Conservation (phyloP, 2,888 invertebrate species). For the Pedicia rivosa region DNA sequence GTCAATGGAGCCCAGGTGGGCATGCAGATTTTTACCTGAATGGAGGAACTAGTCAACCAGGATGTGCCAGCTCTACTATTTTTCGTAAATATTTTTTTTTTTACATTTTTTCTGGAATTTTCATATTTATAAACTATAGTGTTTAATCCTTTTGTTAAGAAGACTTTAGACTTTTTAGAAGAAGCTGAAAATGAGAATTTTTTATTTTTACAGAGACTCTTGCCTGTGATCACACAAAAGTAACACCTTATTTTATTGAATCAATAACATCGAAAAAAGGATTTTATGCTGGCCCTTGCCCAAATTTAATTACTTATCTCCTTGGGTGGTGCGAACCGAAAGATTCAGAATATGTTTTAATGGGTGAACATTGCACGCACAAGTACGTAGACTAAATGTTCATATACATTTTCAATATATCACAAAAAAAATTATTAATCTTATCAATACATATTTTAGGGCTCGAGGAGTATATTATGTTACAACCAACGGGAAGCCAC, state of each 20-base stretch:
- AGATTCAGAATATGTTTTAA: constrained; percentile 62
- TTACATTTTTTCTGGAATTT: neutral
- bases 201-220: constrained; percentile 48
- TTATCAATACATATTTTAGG: constrained; percentile 31
- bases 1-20: constrained; percentile 79
- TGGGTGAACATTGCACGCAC: constrained; percentile 69
- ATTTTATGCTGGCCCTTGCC: constrained; percentile 75
- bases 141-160: constrained; percentile 7
- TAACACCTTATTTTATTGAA: constrained; percentile 80
- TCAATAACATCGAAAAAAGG: constrained; percentile 65
- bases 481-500: constrained; percentile 68
- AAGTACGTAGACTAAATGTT: constrained; percentile 41
- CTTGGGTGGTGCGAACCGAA: constrained; percentile 71
- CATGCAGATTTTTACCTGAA: constrained; percentile 83
- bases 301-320: constrained; percentile 65
- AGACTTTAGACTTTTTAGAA: constrained; percentile 12
- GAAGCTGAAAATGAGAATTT: no score
- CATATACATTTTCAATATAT: no score
- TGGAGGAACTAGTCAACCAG: constrained; percentile 73
- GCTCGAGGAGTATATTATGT: constrained; percentile 76
- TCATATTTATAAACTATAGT: constrained; percentile 4
- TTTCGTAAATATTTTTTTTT: constrained; percentile 45
- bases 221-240: constrained; percentile 80
- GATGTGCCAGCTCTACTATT: constrained; percentile 65
- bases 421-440: no score